Conservation (phyloP, 2,888 invertebrate species). For the Lithosia quadra region DNA sequence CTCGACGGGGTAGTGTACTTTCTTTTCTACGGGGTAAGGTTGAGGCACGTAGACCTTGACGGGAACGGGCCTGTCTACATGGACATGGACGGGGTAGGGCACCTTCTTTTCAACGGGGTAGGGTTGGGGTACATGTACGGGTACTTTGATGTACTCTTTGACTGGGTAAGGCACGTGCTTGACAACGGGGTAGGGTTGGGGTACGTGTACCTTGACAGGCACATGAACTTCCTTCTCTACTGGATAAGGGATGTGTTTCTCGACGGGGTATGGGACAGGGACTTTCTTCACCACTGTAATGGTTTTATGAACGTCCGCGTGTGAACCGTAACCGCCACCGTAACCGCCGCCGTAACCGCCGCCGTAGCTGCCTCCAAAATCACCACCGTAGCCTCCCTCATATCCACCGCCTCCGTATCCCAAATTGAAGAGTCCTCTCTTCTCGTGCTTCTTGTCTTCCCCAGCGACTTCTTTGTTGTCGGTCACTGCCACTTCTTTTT, state of each 20-base stretch:
- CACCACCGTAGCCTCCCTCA: constrained; percentile 64
- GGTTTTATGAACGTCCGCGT: constrained; percentile 88
- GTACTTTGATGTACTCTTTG: constrained; percentile 88
- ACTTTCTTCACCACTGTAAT: constrained; percentile 92
- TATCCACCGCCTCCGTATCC: constrained; percentile 78
- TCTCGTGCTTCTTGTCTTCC: constrained; percentile 91
- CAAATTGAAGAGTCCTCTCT: constrained; percentile 89
- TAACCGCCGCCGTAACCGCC: constrained; percentile 62
- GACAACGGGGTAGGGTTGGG: constrained; percentile 90
- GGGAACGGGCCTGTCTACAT: constrained; percentile 83
- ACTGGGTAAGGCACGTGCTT: constrained; percentile 90
- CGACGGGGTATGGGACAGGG: constrained; percentile 91
- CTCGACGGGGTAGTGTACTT: constrained; percentile 89
- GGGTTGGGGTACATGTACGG: constrained; percentile 89
- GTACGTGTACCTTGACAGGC: constrained; percentile 89
- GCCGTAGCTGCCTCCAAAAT: constrained; percentile 64
- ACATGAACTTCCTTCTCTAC: constrained; percentile 89
- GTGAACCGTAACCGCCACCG: constrained; percentile 59
- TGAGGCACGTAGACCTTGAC: constrained; percentile 86
- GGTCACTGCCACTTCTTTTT: constrained; percentile 86
- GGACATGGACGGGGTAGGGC: constrained; percentile 86
- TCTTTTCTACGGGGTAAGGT: constrained; percentile 88
- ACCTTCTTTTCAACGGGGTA: constrained; percentile 89
- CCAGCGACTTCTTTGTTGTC: constrained; percentile 85
- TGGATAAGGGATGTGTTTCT: constrained; percentile 90